Base-by-base conservation (phyloP, 2,797 vertebrate species). In the Astyanax mexicanus region DNA sequence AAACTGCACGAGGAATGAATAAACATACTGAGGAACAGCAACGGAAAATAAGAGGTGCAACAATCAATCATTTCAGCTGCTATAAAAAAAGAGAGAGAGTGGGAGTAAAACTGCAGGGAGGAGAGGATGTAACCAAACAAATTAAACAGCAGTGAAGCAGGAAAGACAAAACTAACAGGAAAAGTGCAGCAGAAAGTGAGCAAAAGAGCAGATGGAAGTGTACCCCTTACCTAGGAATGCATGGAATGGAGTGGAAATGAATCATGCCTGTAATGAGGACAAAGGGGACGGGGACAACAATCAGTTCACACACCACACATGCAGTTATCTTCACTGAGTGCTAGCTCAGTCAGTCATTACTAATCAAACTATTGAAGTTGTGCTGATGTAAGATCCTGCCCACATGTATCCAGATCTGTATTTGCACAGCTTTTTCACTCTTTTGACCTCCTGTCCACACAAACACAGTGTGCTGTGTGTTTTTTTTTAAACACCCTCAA, bases 171-270 rank as follows among this genome's bases (percentile, higher is more conserved):
- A 75, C 19, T 61, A 55, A 42, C 12, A 37, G 32, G 40, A 15
- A 40, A 15, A 13, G 4, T 15, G 38, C 42, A 76, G 38, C 42
- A 76, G n/a, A 64, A 74, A 87, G 81, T 64, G 69, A n/a, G 60
- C 57, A 82, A 29, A 42, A 79, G 74, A 75, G 27, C 74, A 69
- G 80, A 73, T 65, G 71, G 52, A 83, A 78, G 68, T 81, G 92
- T 94, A 92, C 91, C 93, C 95, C 97, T 98, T 98, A 98, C 97
- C 97, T 98, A 99, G 89, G 94, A 96, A 96, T 91, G 94, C 92
- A 98, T 95, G 94, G 93, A 92, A n/a, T n/a, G n/a, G n/a, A 85
- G 95, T 95, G 96, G 93, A 97, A 80, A 96, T 96, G 96, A 95
- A 95, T 97, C 97, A 98, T 92, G 97, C 98, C 97, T 98, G 96